phyloP scores from a whole-genome alignment of 2,888 invertebrate species.

The Belgica antarctica region DNA sequence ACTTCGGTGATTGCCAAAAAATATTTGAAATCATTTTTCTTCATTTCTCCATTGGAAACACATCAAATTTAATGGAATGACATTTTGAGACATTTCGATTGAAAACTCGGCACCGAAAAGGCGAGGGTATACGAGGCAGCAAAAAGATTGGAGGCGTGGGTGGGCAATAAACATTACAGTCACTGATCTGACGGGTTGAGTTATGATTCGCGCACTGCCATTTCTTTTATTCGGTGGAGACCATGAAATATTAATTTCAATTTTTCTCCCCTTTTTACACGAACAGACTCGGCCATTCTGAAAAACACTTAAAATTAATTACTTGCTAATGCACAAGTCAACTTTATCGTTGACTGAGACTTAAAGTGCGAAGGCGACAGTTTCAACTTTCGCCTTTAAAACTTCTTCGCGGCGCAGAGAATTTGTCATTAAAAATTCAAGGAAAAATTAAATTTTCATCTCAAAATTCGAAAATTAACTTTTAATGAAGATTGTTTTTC shows the following conservation, averaged over 20 bases:
- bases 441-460: not conserved
- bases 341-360: conserved; percentile 8
- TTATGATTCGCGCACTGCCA: not conserved
- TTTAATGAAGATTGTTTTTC: conserved; percentile 30
- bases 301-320: conserved; percentile 43
- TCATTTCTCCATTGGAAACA: not conserved
- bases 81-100: conserved; percentile 42
- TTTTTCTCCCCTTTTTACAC: not conserved
- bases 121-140: not conserved
- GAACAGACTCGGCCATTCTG: not conserved
- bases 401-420: not conserved
- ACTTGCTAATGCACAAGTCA: conserved; percentile 34
- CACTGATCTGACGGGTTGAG: not conserved
- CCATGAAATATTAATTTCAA: conserved; percentile 34
- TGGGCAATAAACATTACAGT: not conserved
- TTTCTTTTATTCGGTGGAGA: not conserved
- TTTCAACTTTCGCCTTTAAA: not conserved
- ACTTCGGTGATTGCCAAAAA: not conserved
- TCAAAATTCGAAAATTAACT: conserved; percentile 18
- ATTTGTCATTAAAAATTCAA: conserved; percentile 40
- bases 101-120: not conserved
- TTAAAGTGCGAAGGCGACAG: conserved; percentile 24
- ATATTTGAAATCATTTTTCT: not conserved
- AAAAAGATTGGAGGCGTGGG: not conserved
- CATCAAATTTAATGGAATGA: conserved; percentile 42